Percentiles rank a stretch among this genome's conserved stretches.
Evolutionary conservation across 2,888 invertebrate genomes (phyloP).

Genomic region (Oegoconia quadripuncta): DNA sequence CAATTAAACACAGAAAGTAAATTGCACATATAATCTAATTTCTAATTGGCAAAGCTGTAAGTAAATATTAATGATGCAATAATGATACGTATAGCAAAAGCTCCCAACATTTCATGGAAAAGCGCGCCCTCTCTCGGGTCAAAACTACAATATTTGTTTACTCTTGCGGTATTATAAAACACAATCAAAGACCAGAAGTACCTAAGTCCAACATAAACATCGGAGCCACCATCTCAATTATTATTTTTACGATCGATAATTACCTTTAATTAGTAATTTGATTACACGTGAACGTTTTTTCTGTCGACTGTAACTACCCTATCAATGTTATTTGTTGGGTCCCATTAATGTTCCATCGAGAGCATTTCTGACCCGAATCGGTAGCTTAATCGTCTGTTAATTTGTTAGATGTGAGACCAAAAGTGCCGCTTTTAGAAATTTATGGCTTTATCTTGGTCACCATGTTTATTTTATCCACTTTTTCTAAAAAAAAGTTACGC

Average conservation of each 20-base stretch:
- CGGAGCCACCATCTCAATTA: neutral
- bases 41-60: too few relatives aligned
- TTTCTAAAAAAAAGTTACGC: slow-evolving; percentile 34
- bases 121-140: too few relatives aligned
- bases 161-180: too few relatives aligned
- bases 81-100: too few relatives aligned
- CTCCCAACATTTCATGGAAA: too few relatives aligned
- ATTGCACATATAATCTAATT: too few relatives aligned
- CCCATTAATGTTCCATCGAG: slow-evolving; percentile 59
- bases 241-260: slow-evolving; percentile 4
- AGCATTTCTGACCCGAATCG: slow-evolving; percentile 61
- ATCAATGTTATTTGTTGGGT: slow-evolving; percentile 61
- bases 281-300: slow-evolving; percentile 14
- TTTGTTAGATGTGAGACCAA: slow-evolving; percentile 69
- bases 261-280: slow-evolving; percentile 10
- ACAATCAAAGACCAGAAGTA: too few relatives aligned
- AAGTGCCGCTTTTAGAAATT: slow-evolving; percentile 67
- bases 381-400: slow-evolving; percentile 77
- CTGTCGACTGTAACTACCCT: slow-evolving; percentile 32
- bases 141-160: too few relatives aligned
- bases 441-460: slow-evolving; percentile 70
- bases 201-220: too few relatives aligned
- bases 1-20: too few relatives aligned
- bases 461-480: slow-evolving; percentile 54
- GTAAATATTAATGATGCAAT: too few relatives aligned